Conservation (phyloP, 2,797 vertebrate species). For the Eulemur coronatus region DNA sequence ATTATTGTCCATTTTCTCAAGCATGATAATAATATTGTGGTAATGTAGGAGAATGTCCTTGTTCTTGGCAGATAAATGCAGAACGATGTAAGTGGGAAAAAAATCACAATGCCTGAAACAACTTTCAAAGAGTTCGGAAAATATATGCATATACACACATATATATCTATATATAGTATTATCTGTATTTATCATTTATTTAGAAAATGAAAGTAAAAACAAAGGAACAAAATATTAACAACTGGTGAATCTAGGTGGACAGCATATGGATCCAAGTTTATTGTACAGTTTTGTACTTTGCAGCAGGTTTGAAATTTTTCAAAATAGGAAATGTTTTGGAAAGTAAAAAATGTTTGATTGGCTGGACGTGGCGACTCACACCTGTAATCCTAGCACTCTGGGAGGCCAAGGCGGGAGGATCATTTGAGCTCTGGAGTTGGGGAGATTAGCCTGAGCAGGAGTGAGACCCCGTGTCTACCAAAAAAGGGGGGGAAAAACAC, state of each 20-base stretch:
- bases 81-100: background rate
- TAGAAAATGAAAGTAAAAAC: background rate
- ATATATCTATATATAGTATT: background rate
- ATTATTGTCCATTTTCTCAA: background rate
- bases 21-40: background rate
- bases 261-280: fast-evolving
- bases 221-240: background rate
- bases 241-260: background rate
- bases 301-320: background rate
- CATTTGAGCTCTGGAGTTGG: background rate
- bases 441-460: background rate
- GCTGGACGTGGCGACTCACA: background rate
- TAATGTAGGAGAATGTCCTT: background rate
- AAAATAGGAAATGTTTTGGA: background rate
- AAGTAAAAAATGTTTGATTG: background rate
- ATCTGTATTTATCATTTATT: background rate
- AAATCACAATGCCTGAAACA: background rate
- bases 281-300: background rate
- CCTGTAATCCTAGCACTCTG: background rate
- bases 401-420: background rate
- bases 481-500: background rate
- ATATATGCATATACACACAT: background rate
- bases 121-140: background rate
- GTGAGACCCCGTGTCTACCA: background rate
- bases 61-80: background rate